phyloP scores from a whole-genome alignment of 92 coral and sea anemone species.

The Bergia sp. region DNA sequence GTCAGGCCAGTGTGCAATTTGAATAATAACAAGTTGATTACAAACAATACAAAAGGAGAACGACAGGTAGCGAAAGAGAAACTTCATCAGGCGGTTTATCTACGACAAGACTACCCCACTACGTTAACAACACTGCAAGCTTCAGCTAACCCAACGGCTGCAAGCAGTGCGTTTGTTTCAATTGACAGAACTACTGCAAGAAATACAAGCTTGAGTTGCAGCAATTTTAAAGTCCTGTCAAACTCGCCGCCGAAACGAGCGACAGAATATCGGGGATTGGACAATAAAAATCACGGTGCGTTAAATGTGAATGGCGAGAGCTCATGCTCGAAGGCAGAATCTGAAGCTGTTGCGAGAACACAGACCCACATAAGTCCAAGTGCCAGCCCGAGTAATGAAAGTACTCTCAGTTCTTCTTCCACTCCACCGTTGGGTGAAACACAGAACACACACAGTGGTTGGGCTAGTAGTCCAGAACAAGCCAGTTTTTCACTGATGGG shows the following conservation, averaged over 20 bases:
- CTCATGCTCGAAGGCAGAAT: slow-evolving; percentile 33
- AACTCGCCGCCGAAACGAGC: background rate
- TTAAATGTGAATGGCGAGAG: slow-evolving; percentile 1
- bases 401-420: background rate
- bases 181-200: slow-evolving; percentile 1
- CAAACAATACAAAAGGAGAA: slow-evolving; percentile 22
- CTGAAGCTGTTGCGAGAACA: background rate
- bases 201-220: slow-evolving; percentile 5
- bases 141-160: background rate
- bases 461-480: slow-evolving; percentile 32
- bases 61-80: slow-evolving; percentile 25
- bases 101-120: background rate
- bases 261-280: slow-evolving; percentile 1
- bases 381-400: slow-evolving; percentile 20
- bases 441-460: slow-evolving; percentile 1
- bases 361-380: slow-evolving; percentile 1
- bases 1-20: slow-evolving; percentile 1
- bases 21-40: slow-evolving; percentile 38
- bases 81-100: slow-evolving; percentile 21
- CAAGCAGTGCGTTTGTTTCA: background rate
- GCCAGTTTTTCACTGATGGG: slow-evolving; percentile 10
- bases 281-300: slow-evolving; percentile 21
- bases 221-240: background rate
- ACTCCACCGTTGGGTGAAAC: background rate
- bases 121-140: background rate